phyloP scores from a whole-genome alignment of 2,113 vertebrate genomes.

The Sinocyclocheilus anshuiensis region DNA sequence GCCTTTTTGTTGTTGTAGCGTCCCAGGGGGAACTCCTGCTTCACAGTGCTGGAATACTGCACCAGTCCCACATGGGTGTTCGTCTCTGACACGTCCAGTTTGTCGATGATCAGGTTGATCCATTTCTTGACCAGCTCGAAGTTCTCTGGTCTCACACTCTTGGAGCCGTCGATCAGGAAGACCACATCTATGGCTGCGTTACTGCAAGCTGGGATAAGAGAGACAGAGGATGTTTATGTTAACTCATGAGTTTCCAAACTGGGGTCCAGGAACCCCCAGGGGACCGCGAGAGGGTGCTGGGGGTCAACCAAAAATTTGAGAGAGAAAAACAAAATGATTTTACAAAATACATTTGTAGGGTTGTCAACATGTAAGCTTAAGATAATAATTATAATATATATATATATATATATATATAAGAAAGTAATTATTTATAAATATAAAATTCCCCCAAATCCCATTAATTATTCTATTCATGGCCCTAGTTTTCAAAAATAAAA shows the following conservation, averaged over 20 bases:
- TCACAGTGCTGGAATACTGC: conserved; percentile 93
- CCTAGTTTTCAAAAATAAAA: background rate
- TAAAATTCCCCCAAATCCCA: too few relatives aligned
- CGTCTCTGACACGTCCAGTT: conserved; percentile 85
- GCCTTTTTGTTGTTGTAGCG: conserved; percentile 89
- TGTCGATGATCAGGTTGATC: conserved; percentile 95
- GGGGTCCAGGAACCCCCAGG: background rate
- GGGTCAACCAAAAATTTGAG: background rate
- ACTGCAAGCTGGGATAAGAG: conserved; percentile 78
- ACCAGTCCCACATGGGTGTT: conserved; percentile 91
- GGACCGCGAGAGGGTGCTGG: background rate
- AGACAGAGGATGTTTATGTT: background rate
- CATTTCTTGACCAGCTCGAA: conserved; percentile 98
- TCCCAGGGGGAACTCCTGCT: conserved; percentile 91
- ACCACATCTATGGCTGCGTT: conserved; percentile 85
- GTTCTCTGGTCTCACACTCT: conserved; percentile 95
- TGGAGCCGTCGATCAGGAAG: conserved; percentile 96
- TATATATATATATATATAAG: too few relatives aligned
- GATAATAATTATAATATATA: background rate
- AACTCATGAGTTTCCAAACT: background rate
- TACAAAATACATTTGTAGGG: background rate
- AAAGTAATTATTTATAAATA: background rate
- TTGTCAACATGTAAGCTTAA: background rate
- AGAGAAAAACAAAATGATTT: background rate
- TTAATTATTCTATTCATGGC: background rate